A percentile compares a stretch with the other conserved stretches of the same genome.
Evolutionary conservation across 2,113 vertebrate species (phyloP).

Genomic region (Prochilodus magdalenae): DNA sequence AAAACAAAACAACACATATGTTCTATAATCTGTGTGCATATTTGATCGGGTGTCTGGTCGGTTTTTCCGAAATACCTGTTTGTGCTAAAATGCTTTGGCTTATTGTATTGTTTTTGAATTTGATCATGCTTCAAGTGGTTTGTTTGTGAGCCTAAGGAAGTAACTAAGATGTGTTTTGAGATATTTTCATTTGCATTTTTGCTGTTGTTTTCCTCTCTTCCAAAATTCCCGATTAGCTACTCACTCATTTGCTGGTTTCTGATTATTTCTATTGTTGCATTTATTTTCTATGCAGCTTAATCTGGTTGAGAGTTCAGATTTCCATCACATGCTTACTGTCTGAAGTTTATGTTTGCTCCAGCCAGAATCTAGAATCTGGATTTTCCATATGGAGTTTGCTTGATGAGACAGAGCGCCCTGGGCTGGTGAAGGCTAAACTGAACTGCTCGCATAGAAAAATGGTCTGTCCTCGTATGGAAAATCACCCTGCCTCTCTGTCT

Average conservation of each 20-base stretch:
- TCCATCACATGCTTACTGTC: slow-evolving; percentile 27
- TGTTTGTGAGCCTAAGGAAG: slow-evolving; percentile 10
- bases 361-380: neutral
- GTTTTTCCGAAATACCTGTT: slow-evolving; percentile 16
- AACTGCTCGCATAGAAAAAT: neutral
- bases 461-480: neutral
- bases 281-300: slow-evolving; percentile 1
- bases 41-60: slow-evolving; percentile 9
- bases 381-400: neutral
- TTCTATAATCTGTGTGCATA: slow-evolving; percentile 17
- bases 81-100: slow-evolving; percentile 26
- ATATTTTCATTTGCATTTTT: neutral
- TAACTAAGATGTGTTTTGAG: neutral
- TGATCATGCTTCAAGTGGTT: slow-evolving; percentile 3
- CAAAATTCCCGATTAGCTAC: neutral
- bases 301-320: slow-evolving; percentile 17
- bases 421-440: neutral
- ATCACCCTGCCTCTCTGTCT: slow-evolving; percentile 10
- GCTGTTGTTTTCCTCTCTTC: neutral
- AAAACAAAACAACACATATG: slow-evolving; percentile 1
- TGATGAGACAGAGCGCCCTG: neutral
- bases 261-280: neutral
- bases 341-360: slow-evolving; percentile 3
- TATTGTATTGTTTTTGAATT: slow-evolving; percentile 10
- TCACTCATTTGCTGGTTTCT: slow-evolving; percentile 7